phyloP scores from a whole-genome alignment of 2,888 invertebrate genomes.

The Cataglyphis livida region DNA sequence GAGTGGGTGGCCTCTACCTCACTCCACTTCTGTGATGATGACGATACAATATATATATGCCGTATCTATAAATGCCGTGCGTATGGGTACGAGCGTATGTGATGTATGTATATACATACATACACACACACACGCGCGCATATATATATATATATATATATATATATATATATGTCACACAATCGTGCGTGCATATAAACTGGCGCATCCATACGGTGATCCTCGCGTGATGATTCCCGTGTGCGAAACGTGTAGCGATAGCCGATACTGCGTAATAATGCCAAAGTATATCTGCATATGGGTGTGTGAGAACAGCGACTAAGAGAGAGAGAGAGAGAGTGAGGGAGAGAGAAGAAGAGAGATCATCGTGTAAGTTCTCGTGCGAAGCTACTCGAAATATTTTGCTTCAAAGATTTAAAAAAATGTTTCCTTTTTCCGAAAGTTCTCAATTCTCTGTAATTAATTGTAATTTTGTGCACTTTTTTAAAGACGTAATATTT shows the following conservation, averaged over 20 bases:
- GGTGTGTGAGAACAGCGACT: conserved; percentile 27
- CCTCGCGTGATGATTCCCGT: conserved; percentile 41
- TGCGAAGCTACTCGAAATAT: not conserved
- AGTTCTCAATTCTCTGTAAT: not conserved
- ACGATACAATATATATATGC: conserved; percentile 76
- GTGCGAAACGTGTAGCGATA: conserved; percentile 56
- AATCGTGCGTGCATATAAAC: not conserved
- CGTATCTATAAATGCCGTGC: conserved; percentile 50
- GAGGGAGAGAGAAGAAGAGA: no score
- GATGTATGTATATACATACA: not conserved
- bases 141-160: not conserved
- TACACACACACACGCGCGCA: no score
- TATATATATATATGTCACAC: conserved; percentile 1
- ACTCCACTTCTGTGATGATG: conserved; percentile 85
- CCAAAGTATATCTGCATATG: conserved; percentile 46
- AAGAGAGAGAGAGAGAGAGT: not conserved
- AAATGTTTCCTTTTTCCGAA: not conserved
- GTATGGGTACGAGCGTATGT: conserved; percentile 12
- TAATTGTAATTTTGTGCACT: not conserved
- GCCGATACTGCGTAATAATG: conserved; percentile 70
- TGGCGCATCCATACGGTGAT: conserved; percentile 13
- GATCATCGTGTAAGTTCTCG: not conserved
- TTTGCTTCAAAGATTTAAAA: not conserved
- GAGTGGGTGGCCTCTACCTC: conserved; percentile 91
- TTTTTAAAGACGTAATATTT: not conserved